Conservation (phyloP, 1,140 invertebrate genomes). For the Latrodectus geometricus region DNA sequence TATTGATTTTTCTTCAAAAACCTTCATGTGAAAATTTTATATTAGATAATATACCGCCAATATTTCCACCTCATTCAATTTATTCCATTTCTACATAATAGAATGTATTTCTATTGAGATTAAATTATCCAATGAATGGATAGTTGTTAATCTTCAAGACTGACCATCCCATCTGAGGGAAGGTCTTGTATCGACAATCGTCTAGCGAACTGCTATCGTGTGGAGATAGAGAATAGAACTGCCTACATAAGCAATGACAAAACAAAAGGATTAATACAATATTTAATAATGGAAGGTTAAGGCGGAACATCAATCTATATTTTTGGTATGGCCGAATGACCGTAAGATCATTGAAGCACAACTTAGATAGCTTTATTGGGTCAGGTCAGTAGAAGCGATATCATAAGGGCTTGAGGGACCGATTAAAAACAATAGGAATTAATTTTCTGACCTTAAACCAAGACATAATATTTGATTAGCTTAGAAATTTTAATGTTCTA, state of each 20-base stretch:
- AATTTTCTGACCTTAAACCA: background rate
- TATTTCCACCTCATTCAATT: no score
- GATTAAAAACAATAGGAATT: background rate
- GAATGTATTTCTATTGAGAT: no score
- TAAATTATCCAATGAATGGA: background rate
- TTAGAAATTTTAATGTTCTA: no score
- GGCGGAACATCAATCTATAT: constrained; percentile 41
- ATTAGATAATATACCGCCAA: no score
- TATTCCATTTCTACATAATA: no score
- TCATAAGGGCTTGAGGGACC: background rate
- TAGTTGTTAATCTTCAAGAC: constrained; percentile 18
- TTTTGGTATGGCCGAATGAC: constrained; percentile 48
- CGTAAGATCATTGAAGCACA: constrained; percentile 41
- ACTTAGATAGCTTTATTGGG: constrained; percentile 56
- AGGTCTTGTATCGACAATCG: background rate
- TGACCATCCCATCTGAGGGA: constrained; percentile 22
- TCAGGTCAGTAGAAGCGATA: constrained; percentile 35
- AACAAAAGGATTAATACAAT: constrained; percentile 12
- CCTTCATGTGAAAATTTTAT: no score
- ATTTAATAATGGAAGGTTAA: constrained; percentile 31
- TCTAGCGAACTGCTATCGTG: background rate
- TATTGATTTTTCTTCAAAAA: no score
- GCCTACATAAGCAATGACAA: constrained; percentile 45
- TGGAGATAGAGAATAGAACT: no score
- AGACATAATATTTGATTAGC: no score